A percentile compares a stretch with the other conserved stretches of the same genome.
Conservation (phyloP, 2,797 vertebrate species). For the Aplochiton taeniatus region DNA sequence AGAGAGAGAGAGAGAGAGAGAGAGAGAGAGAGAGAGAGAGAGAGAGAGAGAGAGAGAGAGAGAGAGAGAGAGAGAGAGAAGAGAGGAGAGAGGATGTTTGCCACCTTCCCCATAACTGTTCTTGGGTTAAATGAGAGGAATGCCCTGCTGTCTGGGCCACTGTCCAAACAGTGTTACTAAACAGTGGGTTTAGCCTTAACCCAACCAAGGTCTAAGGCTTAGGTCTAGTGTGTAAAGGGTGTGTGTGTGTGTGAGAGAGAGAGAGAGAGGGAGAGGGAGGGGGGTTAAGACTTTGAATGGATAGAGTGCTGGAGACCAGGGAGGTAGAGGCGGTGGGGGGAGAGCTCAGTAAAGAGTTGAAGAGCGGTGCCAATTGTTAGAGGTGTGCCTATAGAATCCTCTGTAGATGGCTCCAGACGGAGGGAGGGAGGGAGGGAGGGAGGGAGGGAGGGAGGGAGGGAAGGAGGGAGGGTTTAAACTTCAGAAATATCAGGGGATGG, state of each 20-base stretch:
- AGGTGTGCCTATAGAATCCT: neutral
- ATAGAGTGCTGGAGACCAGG: conserved; percentile 15
- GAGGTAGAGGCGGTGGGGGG: neutral
- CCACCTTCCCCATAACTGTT: too few species aligned
- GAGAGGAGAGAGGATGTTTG: neutral
- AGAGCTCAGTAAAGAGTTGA: conserved; percentile 13
- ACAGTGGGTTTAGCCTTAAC: too few species aligned
- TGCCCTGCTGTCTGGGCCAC: too few species aligned
- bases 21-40: conserved; percentile 41
- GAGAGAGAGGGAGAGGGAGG: conserved; percentile 23
- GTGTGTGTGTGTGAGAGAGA: conserved; percentile 17
- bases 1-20: conserved; percentile 25
- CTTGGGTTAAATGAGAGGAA: too few species aligned
- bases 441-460: too few species aligned
- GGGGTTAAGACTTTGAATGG: conserved; percentile 25
- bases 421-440: too few species aligned
- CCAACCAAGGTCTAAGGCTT: too few species aligned
- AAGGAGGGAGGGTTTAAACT: too few species aligned
- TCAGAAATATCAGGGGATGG: too few species aligned
- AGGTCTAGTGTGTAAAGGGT: too few species aligned
- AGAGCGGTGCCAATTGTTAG: conserved; percentile 11
- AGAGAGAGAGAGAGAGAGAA: neutral
- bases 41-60: conserved; percentile 16
- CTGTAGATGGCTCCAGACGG: too few species aligned
- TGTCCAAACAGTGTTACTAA: too few species aligned